Evolutionary conservation across 2,888 invertebrate species (phyloP).

Genomic region (Stratiomys singularior): DNA sequence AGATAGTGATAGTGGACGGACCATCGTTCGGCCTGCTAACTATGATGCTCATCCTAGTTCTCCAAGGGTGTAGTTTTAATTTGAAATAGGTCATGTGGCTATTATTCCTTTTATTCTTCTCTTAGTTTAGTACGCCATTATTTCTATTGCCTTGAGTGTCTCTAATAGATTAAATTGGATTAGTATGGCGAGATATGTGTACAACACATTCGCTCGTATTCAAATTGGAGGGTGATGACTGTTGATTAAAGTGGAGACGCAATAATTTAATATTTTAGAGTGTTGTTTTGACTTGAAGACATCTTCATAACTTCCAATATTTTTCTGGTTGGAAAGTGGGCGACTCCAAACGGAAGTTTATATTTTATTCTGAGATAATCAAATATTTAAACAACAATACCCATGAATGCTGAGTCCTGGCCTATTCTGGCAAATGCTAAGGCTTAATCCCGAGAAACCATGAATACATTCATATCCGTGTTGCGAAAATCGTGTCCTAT

Average conservation of each 20-base stretch:
- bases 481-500: too few relatives aligned
- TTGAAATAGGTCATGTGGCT: slow-evolving; percentile 21
- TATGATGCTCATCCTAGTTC: neutral
- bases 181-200: slow-evolving; percentile 2
- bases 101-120: slow-evolving; percentile 14
- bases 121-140: neutral
- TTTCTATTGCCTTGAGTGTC: neutral
- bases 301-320: neutral
- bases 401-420: too few relatives aligned
- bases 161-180: slow-evolving; percentile 29
- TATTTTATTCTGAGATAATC: too few relatives aligned
- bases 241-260: neutral
- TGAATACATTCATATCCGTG: too few relatives aligned
- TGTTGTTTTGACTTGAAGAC: neutral
- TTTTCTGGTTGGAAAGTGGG: neutral
- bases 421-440: too few relatives aligned
- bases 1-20: neutral
- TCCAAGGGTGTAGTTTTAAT: slow-evolving; percentile 16
- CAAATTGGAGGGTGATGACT: neutral
- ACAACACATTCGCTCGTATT: too few relatives aligned
- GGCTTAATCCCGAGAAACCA: too few relatives aligned
- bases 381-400: too few relatives aligned
- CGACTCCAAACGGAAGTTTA: too few relatives aligned
- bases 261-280: slow-evolving; percentile 14
- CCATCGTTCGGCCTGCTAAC: too few relatives aligned